Evolutionary conservation across 2,113 vertebrate species (phyloP).

Genomic region (Hucho hucho): DNA sequence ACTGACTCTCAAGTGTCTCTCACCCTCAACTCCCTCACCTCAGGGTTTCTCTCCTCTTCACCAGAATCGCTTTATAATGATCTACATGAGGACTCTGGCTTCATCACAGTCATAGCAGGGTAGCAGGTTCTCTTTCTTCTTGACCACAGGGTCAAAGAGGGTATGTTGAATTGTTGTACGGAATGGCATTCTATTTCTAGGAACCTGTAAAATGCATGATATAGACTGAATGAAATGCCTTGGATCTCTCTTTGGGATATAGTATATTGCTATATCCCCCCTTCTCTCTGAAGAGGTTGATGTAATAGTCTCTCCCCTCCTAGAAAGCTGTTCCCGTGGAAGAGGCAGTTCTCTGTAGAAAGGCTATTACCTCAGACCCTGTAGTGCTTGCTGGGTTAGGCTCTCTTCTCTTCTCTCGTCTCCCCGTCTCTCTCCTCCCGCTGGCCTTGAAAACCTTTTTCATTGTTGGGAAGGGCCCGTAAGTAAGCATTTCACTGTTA

Average conservation of each 20-base stretch:
- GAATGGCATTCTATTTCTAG: slow-evolving; percentile 21
- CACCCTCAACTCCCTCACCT: slow-evolving; percentile 26
- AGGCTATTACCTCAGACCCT: slow-evolving; percentile 25
- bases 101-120: slow-evolving; percentile 15
- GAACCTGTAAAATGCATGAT: slow-evolving; percentile 40
- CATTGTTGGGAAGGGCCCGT: slow-evolving; percentile 19
- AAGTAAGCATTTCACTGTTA: too few species aligned
- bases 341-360: slow-evolving; percentile 31
- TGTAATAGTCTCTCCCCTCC: background rate
- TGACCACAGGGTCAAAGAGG: slow-evolving; percentile 29
- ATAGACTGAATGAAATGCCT: slow-evolving; percentile 36
- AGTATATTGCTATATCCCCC: slow-evolving; percentile 7
- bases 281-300: slow-evolving; percentile 28
- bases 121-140: slow-evolving; percentile 1
- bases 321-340: slow-evolving; percentile 26
- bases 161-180: slow-evolving; percentile 49
- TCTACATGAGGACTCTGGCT: slow-evolving; percentile 40
- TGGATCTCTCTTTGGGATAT: slow-evolving; percentile 47
- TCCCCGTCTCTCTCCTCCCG: slow-evolving; percentile 15
- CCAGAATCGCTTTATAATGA: slow-evolving; percentile 52
- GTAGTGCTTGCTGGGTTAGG: slow-evolving; percentile 13
- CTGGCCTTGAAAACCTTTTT: slow-evolving; percentile 23
- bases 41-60: slow-evolving; percentile 26
- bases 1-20: slow-evolving; percentile 24
- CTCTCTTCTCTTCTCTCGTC: slow-evolving; percentile 2